A percentile compares a stretch with the other conserved stretches of the same genome.
These are phyloP conservation scores for Pimephales promelas DNA, from an alignment of 2,113 vertebrate genomes.

Conservation along the genomic window DNA sequence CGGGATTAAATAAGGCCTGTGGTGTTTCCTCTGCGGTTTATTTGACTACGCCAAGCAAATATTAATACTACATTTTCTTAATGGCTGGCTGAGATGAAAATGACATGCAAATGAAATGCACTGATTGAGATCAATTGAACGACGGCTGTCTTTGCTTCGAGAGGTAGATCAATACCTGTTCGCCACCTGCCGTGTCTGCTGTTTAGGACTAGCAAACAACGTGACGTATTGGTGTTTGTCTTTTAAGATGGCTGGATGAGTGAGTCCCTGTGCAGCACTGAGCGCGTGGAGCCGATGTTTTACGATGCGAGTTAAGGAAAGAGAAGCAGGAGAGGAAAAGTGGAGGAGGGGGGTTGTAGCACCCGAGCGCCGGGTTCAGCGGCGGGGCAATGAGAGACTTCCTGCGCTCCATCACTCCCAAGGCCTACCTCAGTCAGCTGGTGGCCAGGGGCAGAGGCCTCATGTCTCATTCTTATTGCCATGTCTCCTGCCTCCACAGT, in stretches of 20 bases:
- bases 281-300: slow-evolving; percentile 8
- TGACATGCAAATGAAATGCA: slow-evolving; percentile 30
- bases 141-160: neutral
- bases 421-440: slow-evolving; percentile 82
- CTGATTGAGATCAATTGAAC: slow-evolving; percentile 43
- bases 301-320: slow-evolving; percentile 12
- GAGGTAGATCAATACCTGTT: slow-evolving; percentile 33
- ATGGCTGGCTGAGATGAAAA: slow-evolving; percentile 24
- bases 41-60: slow-evolving; percentile 5
- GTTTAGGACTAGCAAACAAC: slow-evolving; percentile 47
- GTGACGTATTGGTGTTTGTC: slow-evolving; percentile 68
- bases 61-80: neutral
- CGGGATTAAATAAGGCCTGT: neutral
- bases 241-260: slow-evolving; percentile 65
- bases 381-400: slow-evolving; percentile 81
- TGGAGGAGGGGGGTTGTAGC: slow-evolving; percentile 65
- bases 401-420: slow-evolving; percentile 82
- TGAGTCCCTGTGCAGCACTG: slow-evolving; percentile 67
- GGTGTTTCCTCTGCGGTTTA: neutral
- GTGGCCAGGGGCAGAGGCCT: slow-evolving; percentile 77
- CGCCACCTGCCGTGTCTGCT: slow-evolving; percentile 28
- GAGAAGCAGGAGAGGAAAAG: slow-evolving; percentile 53
- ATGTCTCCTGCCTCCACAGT: slow-evolving; percentile 71
- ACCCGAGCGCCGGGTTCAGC: slow-evolving; percentile 78
- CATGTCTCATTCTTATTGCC: slow-evolving; percentile 82